phyloP scores from a whole-genome alignment of 2,797 vertebrate genomes.

The Poeciliopsis gracilis region DNA sequence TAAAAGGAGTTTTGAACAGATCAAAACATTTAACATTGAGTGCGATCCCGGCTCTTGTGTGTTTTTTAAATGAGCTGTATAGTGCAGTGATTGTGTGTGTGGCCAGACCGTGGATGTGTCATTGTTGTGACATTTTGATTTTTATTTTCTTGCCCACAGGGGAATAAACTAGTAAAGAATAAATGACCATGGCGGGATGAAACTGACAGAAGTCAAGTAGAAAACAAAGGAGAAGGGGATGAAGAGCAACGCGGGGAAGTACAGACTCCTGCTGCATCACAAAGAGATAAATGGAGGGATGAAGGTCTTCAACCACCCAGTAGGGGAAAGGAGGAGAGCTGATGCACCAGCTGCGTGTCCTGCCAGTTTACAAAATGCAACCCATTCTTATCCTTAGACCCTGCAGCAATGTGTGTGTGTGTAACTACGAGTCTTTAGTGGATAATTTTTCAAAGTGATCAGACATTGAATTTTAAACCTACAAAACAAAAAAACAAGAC shows the following conservation, averaged over 20 bases:
- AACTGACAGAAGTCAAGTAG: conserved; percentile 32
- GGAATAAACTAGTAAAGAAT: conserved; percentile 30
- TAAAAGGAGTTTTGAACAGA: conserved; percentile 24
- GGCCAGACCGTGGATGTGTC: conserved; percentile 28
- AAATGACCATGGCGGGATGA: conserved; percentile 26
- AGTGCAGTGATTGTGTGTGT: conserved; percentile 20
- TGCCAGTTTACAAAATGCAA: conserved; percentile 25
- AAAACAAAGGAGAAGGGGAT: conserved; percentile 35
- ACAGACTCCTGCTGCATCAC: conserved; percentile 44
- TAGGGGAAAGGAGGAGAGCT: conserved; percentile 30
- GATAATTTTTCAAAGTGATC: background rate
- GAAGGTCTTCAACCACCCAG: conserved; percentile 49
- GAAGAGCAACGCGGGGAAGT: conserved; percentile 33
- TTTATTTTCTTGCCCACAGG: conserved; percentile 15
- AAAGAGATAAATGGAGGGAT: conserved; percentile 45
- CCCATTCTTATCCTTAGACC: conserved; percentile 8
- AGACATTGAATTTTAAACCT: background rate
- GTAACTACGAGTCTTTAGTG: background rate
- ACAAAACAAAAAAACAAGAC: background rate
- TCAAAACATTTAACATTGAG: conserved; percentile 31
- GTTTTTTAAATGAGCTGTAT: conserved; percentile 13
- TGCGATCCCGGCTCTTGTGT: conserved; percentile 6
- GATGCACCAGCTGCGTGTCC: conserved; percentile 34
- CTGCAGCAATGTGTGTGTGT: conserved; percentile 8
- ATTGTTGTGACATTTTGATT: conserved; percentile 42